Conservation (phyloP, 2,797 vertebrate species). For the Arrhamphus sclerolepis region DNA sequence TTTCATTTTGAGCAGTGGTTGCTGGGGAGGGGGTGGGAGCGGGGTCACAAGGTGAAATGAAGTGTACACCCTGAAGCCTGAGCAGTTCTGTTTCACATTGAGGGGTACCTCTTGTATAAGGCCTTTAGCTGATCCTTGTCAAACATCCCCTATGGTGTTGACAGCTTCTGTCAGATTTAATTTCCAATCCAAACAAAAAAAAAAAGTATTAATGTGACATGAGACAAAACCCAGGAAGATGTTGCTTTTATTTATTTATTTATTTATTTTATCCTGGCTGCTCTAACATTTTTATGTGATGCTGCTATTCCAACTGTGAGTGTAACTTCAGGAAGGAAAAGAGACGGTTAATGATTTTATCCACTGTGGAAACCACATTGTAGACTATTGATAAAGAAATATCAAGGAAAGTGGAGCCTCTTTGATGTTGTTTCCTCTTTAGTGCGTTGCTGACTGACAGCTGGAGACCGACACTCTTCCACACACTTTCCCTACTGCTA, state of each 20-base stretch:
- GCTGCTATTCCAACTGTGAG: conserved; percentile 3
- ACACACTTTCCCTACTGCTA: conserved; percentile 22
- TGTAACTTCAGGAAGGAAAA: background rate
- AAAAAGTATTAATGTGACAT: background rate
- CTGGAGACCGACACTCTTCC: conserved; percentile 8
- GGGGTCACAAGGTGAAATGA: conserved; percentile 25
- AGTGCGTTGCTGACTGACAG: conserved; percentile 29
- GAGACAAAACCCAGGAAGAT: conserved; percentile 17
- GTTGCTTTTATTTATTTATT: no score
- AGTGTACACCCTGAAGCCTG: conserved; percentile 20
- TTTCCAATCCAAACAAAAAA: no score
- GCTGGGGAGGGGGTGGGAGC: conserved; percentile 4
- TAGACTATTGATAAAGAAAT: conserved; percentile 37
- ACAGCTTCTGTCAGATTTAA: conserved; percentile 17
- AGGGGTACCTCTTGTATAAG: conserved; percentile 14
- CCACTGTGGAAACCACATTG: conserved; percentile 26
- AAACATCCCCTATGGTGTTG: conserved; percentile 16
- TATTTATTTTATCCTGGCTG: conserved; percentile 10
- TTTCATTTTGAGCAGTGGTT: conserved; percentile 20
- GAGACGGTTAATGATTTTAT: conserved; percentile 24
- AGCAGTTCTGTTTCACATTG: conserved; percentile 37
- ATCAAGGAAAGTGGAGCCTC: background rate
- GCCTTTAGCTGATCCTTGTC: conserved; percentile 29
- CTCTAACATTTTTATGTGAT: background rate
- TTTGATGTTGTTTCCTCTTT: conserved; percentile 16